These are phyloP conservation scores for Notothenia rossii DNA, from an alignment of 2,113 vertebrate genomes.

Conservation along the genomic window DNA sequence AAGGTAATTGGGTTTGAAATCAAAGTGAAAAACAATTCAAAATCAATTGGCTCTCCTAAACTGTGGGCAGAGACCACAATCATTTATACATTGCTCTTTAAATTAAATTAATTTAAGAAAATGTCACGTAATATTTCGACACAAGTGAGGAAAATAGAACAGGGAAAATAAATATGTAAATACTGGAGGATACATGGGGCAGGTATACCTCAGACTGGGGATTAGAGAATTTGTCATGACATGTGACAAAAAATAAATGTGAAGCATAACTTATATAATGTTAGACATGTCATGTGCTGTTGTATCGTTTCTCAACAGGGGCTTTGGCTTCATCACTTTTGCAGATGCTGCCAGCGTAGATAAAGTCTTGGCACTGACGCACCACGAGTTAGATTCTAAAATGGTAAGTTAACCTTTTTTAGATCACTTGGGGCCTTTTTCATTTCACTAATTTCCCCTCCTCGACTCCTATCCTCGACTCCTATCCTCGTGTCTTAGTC, in stretches of 20 bases:
- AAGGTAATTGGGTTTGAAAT: background rate
- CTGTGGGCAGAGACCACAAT: background rate
- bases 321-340: constrained; percentile 92
- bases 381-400: constrained; percentile 93
- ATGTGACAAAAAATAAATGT: background rate
- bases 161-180: background rate
- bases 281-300: background rate
- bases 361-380: constrained; percentile 91
- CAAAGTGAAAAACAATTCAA: background rate
- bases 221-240: background rate
- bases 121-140: background rate
- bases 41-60: background rate
- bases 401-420: constrained; percentile 85
- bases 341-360: constrained; percentile 91
- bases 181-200: background rate
- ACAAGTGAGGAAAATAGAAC: background rate
- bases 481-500: no score
- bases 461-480: no score
- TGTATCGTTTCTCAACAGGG: constrained; percentile 76
- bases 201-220: background rate
- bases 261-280: background rate
- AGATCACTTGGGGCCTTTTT: no score
- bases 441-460: no score
- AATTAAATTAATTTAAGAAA: background rate
- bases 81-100: background rate